These are phyloP conservation scores for Cheumatopsyche charites DNA, from an alignment of 1,140 invertebrate species.

Conservation along the genomic window DNA sequence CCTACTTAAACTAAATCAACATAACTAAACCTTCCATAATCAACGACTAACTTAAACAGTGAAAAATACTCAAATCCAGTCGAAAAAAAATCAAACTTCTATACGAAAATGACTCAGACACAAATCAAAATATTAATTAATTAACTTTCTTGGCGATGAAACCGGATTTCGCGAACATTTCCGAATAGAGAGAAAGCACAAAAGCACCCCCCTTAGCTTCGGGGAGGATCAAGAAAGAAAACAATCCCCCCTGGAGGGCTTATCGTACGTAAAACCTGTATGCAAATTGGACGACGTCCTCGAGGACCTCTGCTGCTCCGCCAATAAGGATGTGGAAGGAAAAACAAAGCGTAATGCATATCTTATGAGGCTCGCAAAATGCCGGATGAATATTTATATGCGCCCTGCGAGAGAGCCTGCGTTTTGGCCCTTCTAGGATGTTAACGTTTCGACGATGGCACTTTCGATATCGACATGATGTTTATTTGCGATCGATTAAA, in stretches of 20 bases:
- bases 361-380: constrained; percentile 43
- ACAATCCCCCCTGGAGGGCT: constrained; percentile 35
- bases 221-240: constrained; percentile 27
- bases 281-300: constrained; percentile 41
- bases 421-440: not conserved
- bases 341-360: constrained; percentile 45
- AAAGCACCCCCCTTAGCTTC: not conserved
- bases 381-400: constrained; percentile 47
- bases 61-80: too few relatives aligned
- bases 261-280: constrained; percentile 41
- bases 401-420: not conserved
- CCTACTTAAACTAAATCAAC: too few relatives aligned
- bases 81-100: too few relatives aligned
- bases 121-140: too few relatives aligned
- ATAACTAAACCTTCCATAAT: too few relatives aligned
- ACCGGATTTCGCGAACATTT: too few relatives aligned
- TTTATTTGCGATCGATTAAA: too few relatives aligned
- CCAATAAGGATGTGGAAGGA: constrained; percentile 27
- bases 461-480: too few relatives aligned
- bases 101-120: too few relatives aligned
- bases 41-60: too few relatives aligned
- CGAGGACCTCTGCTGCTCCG: constrained; percentile 8
- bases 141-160: too few relatives aligned
- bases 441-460: not conserved
- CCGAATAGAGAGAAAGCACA: too few relatives aligned